A percentile compares a stretch with the other conserved stretches of the same genome.
Conservation (phyloP, 2,888 invertebrate species). For the Perizoma affinitatum region DNA sequence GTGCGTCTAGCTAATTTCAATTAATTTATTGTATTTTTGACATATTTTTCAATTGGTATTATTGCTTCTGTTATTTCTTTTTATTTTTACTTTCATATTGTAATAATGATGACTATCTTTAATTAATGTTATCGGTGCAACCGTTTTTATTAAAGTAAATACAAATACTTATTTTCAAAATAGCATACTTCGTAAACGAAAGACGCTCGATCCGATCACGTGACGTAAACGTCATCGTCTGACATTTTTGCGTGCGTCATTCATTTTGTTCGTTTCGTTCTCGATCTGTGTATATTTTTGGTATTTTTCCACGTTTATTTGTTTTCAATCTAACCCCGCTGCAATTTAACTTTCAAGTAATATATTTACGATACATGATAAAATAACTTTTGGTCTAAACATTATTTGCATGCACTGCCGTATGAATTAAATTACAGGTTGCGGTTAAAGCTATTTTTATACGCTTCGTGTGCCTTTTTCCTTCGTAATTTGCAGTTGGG, state of each 20-base stretch:
- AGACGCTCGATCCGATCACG: conserved; percentile 27
- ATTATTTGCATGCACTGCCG: conserved; percentile 19
- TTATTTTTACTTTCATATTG: no score
- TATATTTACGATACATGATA: conserved; percentile 23
- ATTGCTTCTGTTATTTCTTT: no score
- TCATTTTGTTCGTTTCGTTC: conserved; percentile 40
- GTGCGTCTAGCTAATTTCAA: no score
- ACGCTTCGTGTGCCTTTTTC: conserved; percentile 21
- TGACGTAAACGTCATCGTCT: conserved; percentile 24
- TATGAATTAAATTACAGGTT: conserved; percentile 34
- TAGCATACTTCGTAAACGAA: conserved; percentile 27
- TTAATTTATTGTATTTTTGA: no score
- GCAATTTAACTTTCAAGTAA: conserved; percentile 19
- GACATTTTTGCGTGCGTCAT: conserved; percentile 46
- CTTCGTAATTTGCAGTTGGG: conserved; percentile 9
- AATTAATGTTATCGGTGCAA: no score
- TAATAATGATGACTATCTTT: no score
- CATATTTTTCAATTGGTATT: no score
- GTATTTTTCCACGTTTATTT: conserved; percentile 57
- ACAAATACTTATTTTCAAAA: background rate
- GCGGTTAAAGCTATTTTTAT: conserved; percentile 32
- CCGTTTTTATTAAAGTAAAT: no score
- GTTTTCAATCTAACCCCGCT: conserved; percentile 16
- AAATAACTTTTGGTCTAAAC: conserved; percentile 9
- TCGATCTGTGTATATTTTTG: conserved; percentile 49